Conservation (phyloP, 2,113 vertebrate species). For the Takifugu flavidus region DNA sequence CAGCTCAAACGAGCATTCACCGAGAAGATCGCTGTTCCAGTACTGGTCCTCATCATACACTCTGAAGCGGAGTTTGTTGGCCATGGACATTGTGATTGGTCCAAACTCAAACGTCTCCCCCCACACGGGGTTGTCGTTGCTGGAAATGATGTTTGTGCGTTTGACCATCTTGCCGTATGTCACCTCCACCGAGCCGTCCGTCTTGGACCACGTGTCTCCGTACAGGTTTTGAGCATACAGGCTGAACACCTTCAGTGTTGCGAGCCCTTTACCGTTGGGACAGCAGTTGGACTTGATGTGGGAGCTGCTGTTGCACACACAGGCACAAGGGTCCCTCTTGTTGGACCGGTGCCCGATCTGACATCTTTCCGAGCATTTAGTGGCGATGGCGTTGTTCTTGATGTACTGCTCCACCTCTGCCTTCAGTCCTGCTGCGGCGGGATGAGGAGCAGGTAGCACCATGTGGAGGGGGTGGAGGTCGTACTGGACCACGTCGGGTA, state of each 20-base stretch:
- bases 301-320: conserved; percentile 54
- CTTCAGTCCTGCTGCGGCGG: conserved; percentile 47
- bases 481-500: conserved; percentile 65
- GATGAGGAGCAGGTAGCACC: conserved; percentile 22
- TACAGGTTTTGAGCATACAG: conserved; percentile 45
- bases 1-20: conserved; percentile 42
- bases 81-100: conserved; percentile 28
- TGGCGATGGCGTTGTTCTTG: conserved; percentile 51
- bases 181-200: conserved; percentile 68
- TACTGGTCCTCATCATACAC: conserved; percentile 68
- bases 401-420: conserved; percentile 73
- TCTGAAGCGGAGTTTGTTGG: conserved; percentile 38
- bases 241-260: conserved; percentile 58
- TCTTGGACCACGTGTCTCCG: conserved; percentile 26
- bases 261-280: conserved; percentile 64
- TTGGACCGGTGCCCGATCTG: conserved; percentile 39
- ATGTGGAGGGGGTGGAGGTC: conserved; percentile 68
- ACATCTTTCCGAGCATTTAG: conserved; percentile 62
- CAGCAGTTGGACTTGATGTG: conserved; percentile 70
- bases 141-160: conserved; percentile 26
- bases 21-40: conserved; percentile 68
- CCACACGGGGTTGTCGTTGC: conserved; percentile 72
- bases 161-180: conserved; percentile 17
- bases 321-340: conserved; percentile 63
- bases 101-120: conserved; percentile 45